phyloP scores from a whole-genome alignment of 2,113 vertebrate genomes.

The rat (Rattus norvegicus) region GRCr8 NC_086024.1:68858001-68858500 shows the following conservation, averaged over 20 bases:
- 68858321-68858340: background rate
- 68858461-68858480: background rate
- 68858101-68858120: background rate
- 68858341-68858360: background rate
- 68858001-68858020: background rate
- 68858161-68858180: constrained; percentile 22
- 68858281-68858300: background rate
- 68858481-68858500: background rate
- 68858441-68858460: constrained; percentile 45
- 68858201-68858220: background rate
- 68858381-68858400: constrained; percentile 35
- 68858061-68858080: constrained; percentile 8
- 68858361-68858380: constrained; percentile 1
- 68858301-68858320: background rate
- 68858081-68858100: background rate
- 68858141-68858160: background rate
- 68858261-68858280: background rate
- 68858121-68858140: background rate
- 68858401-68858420: constrained; percentile 56
- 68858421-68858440: constrained; percentile 22
- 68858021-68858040: background rate
- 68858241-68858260: background rate
- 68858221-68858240: background rate
- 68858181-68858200: background rate
- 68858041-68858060: background rate